Conservation (phyloP, 2,888 invertebrate genomes). For the Cerceris ruficornis region DNA sequence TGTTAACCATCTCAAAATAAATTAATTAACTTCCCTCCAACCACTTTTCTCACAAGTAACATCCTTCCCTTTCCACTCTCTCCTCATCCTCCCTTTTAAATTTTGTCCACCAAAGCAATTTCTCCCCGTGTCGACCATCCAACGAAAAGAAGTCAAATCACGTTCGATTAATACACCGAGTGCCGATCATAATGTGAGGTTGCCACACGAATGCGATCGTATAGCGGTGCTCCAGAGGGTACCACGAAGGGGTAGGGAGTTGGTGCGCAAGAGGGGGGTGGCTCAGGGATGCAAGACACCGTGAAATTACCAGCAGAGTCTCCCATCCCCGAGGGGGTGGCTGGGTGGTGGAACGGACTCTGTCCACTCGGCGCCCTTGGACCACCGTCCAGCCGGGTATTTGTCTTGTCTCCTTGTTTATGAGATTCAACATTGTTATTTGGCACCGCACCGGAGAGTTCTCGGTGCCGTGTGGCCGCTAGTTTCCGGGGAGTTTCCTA, state of each 20-base stretch:
- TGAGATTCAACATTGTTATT: conserved; percentile 82
- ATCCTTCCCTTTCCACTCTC: too few relatives aligned
- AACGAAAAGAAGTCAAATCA: conserved; percentile 6
- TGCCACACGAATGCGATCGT: conserved; percentile 54
- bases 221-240: conserved; percentile 52
- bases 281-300: conserved; percentile 84
- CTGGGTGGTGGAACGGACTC: conserved; percentile 80
- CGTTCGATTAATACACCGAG: conserved; percentile 65
- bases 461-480: conserved; percentile 69
- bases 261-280: conserved; percentile 71
- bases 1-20: too few relatives aligned
- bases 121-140: neutral
- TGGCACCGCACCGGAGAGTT: conserved; percentile 81
- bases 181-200: conserved; percentile 69
- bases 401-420: conserved; percentile 82
- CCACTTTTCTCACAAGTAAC: too few relatives aligned
- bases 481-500: conserved; percentile 77
- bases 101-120: neutral
- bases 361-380: conserved; percentile 79
- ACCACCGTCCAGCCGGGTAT: conserved; percentile 79
- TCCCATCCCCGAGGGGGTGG: conserved; percentile 77
- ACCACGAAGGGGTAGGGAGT: conserved; percentile 53
- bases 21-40: too few relatives aligned
- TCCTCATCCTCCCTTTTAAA: neutral
- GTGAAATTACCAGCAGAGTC: conserved; percentile 84